phyloP scores from a whole-genome alignment of 2,797 vertebrate genomes.

The Champsocephalus gunnari region DNA sequence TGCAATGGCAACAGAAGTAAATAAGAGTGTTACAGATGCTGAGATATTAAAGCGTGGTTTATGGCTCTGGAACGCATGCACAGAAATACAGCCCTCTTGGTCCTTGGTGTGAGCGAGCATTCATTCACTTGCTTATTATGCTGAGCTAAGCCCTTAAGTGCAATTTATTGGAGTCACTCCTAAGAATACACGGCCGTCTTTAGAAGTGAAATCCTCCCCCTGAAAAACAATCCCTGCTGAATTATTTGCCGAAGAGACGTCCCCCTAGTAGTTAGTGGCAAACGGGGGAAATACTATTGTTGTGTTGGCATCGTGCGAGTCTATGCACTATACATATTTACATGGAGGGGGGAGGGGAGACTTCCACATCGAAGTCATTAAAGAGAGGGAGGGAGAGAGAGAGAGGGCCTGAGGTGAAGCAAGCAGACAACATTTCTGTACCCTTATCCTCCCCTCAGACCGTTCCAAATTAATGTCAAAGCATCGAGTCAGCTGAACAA shows the following conservation, averaged over 20 bases:
- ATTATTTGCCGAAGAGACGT: constrained; percentile 38
- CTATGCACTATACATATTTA: constrained; percentile 72
- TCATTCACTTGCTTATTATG: constrained; percentile 58
- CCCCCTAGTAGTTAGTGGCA: constrained; percentile 34
- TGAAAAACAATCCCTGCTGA: constrained; percentile 43
- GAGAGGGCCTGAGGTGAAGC: constrained; percentile 34
- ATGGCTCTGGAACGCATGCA: constrained; percentile 44
- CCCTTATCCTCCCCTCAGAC: constrained; percentile 9
- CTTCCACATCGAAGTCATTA: constrained; percentile 59
- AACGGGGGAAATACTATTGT: constrained; percentile 41
- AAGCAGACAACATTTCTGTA: constrained; percentile 50
- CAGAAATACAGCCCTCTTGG: constrained; percentile 42
- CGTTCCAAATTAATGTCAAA: constrained; percentile 43
- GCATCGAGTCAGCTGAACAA: constrained; percentile 36
- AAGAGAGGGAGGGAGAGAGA: constrained; percentile 39
- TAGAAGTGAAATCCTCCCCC: constrained; percentile 39
- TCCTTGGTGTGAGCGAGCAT: constrained; percentile 43
- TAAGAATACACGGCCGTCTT: constrained; percentile 38
- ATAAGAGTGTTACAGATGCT: constrained; percentile 23
- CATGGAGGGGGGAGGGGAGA: constrained; percentile 39
- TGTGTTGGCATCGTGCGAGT: constrained; percentile 30
- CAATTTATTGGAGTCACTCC: constrained; percentile 54
- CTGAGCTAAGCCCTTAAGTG: constrained; percentile 59
- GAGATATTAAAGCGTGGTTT: constrained; percentile 45
- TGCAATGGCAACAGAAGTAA: constrained; percentile 27